These are phyloP conservation scores for Oxytorus armatus DNA, from an alignment of 2,888 invertebrate genomes.

Conservation along the genomic window DNA sequence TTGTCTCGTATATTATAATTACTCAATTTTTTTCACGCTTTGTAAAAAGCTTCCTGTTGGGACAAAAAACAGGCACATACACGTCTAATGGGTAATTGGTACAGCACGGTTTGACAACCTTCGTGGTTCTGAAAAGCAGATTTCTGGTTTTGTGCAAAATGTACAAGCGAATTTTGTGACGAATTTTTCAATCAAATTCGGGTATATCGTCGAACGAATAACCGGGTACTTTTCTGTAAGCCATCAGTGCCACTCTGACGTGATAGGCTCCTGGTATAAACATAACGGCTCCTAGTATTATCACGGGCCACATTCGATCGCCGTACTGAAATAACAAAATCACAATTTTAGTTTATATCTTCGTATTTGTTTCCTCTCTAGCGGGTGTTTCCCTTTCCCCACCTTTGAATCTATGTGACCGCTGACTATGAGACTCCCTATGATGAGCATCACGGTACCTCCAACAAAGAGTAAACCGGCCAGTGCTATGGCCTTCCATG, in stretches of 20 bases:
- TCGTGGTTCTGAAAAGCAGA: constrained; percentile 48
- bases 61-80: background rate
- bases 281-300: constrained; percentile 94
- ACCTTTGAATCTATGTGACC: constrained; percentile 93
- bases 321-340: constrained; percentile 87
- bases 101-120: constrained; percentile 17
- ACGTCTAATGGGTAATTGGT: background rate
- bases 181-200: constrained; percentile 89
- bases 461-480: constrained; percentile 91
- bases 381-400: constrained; percentile 66
- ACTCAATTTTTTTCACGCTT: background rate
- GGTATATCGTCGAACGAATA: constrained; percentile 96
- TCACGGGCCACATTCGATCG: constrained; percentile 95
- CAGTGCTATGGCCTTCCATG: constrained; percentile 93
- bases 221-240: constrained; percentile 92
- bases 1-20: background rate
- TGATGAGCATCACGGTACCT: constrained; percentile 91
- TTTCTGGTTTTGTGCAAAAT: constrained; percentile 37
- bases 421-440: constrained; percentile 91
- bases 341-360: background rate
- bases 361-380: constrained; percentile 13
- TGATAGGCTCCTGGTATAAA: constrained; percentile 97
- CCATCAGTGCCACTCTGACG: constrained; percentile 94
- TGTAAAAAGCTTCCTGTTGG: constrained; percentile 23
- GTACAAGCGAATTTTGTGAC: constrained; percentile 32